These are phyloP conservation scores for Tenthredo amoena DNA, from an alignment of 2,888 invertebrate species.

Conservation along the genomic window DNA sequence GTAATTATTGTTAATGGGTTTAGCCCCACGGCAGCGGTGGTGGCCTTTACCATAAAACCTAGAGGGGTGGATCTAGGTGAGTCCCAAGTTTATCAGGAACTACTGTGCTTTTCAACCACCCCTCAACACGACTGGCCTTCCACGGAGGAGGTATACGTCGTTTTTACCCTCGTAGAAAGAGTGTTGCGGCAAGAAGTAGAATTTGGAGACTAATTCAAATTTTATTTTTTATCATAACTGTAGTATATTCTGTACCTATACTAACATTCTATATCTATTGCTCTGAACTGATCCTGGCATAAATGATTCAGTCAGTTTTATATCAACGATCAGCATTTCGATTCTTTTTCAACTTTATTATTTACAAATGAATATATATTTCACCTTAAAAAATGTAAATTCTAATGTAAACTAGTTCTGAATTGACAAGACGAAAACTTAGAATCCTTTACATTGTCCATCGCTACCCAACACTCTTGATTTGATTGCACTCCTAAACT, in stretches of 20 bases:
- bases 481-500: conserved; percentile 18
- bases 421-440: not conserved
- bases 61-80: conserved; percentile 76
- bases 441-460: not conserved
- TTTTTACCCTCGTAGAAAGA: conserved; percentile 60
- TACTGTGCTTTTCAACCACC: conserved; percentile 77
- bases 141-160: conserved; percentile 75
- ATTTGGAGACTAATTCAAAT: not conserved
- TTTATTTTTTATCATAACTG: not conserved
- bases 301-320: not conserved
- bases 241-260: not conserved
- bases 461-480: conserved; percentile 32
- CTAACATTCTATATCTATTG: not conserved
- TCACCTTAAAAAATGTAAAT: not conserved
- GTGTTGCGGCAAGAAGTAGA: conserved; percentile 38
- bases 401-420: not conserved
- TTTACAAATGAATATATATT: not conserved
- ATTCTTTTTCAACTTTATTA: not conserved
- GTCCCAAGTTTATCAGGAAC: conserved; percentile 77
- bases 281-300: not conserved
- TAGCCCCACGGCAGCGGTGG: conserved; percentile 75
- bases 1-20: conserved; percentile 68
- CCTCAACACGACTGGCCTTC: conserved; percentile 75
- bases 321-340: not conserved
- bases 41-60: conserved; percentile 77